A percentile compares a stretch with the other conserved stretches of the same genome.
These are phyloP conservation scores for Patella pellucida DNA, from an alignment of 2,888 invertebrate genomes.

Conservation along the genomic window DNA sequence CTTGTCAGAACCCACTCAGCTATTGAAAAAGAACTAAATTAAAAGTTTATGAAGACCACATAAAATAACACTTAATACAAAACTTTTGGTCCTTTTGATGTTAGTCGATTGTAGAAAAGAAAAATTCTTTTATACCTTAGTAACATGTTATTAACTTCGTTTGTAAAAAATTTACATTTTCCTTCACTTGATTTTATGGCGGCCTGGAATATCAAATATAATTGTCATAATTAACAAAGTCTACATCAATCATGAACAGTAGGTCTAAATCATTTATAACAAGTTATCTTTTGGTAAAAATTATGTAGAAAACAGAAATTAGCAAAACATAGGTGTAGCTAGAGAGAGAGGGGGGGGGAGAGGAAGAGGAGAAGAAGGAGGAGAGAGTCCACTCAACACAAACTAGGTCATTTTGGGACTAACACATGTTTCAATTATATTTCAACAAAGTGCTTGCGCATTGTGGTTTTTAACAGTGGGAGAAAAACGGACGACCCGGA, in stretches of 20 bases:
- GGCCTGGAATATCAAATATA: constrained; percentile 51
- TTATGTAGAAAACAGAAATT: background rate
- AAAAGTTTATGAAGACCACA: no score
- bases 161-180: constrained; percentile 75
- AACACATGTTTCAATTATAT: no score
- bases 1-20: no score
- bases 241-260: constrained; percentile 18
- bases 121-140: constrained; percentile 69
- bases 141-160: constrained; percentile 73
- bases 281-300: background rate
- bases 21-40: no score
- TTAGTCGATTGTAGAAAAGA: no score
- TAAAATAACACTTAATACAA: no score
- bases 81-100: no score
- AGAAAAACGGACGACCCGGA: no score
- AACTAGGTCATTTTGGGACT: no score
- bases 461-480: no score
- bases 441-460: no score
- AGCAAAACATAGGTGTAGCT: background rate
- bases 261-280: background rate
- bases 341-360: background rate
- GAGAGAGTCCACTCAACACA: no score
- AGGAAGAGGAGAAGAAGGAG: background rate
- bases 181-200: constrained; percentile 71
- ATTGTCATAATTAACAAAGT: constrained; percentile 49